phyloP scores from a whole-genome alignment of 2,113 vertebrate genomes.

The Chloropsis hardwickii region DNA sequence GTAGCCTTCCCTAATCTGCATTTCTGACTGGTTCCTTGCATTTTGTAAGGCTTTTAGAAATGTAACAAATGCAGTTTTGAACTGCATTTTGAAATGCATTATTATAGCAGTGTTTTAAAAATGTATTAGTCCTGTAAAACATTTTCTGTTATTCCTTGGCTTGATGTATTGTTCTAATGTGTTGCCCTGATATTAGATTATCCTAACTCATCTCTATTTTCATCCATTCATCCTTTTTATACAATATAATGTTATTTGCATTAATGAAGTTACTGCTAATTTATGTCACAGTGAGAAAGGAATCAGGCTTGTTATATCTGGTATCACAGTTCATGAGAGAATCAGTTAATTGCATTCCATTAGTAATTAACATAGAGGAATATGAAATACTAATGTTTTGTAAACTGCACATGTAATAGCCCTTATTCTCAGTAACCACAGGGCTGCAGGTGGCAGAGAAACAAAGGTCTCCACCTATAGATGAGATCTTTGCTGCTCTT shows the following conservation, averaged over 20 bases:
- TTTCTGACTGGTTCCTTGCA: background rate
- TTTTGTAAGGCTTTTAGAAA: background rate
- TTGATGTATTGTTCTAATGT: background rate
- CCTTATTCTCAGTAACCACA: background rate
- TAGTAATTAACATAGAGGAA: conserved; percentile 35
- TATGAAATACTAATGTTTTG: conserved; percentile 43
- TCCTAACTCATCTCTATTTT: background rate
- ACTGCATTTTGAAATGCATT: too few species aligned
- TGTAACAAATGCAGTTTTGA: background rate
- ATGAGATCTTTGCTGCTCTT: background rate
- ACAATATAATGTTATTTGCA: background rate
- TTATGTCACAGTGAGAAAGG: conserved; percentile 27
- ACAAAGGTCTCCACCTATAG: background rate
- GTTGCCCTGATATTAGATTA: background rate
- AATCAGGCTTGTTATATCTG: conserved; percentile 31
- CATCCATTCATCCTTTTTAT: conserved; percentile 18
- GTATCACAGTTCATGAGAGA: conserved; percentile 9
- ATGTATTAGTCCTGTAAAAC: background rate
- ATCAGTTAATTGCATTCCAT: conserved; percentile 48
- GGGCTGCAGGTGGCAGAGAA: background rate
- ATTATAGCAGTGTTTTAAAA: background rate
- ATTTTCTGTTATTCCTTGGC: background rate
- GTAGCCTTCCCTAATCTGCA: background rate
- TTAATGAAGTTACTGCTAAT: conserved; percentile 49
- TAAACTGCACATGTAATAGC: background rate